Conservation (phyloP, 2,888 invertebrate genomes). For the Cylindroiulus punctatus region DNA sequence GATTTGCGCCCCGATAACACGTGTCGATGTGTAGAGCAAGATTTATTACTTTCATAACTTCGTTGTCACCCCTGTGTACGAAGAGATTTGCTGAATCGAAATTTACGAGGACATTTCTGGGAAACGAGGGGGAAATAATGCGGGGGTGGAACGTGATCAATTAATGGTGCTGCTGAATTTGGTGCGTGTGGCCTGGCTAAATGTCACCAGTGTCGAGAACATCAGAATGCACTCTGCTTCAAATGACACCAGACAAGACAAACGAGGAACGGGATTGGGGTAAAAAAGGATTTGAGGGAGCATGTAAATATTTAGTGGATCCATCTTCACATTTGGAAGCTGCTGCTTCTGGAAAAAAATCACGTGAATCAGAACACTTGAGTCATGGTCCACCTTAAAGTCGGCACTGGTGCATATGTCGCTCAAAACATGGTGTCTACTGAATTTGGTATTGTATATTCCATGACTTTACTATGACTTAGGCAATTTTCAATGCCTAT, state of each 20-base stretch:
- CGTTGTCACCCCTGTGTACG: not conserved
- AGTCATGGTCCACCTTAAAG: not conserved
- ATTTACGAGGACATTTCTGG: constrained; percentile 7
- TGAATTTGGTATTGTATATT: too few species aligned
- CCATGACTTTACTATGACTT: too few species aligned
- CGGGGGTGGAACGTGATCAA: not conserved
- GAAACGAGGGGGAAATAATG: constrained; percentile 40
- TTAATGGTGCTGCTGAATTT: not conserved
- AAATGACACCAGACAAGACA: constrained; percentile 2
- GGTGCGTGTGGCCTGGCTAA: not conserved
- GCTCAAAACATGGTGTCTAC: too few species aligned
- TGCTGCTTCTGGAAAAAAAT: not conserved
- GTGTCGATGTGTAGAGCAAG: constrained; percentile 45
- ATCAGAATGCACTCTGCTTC: constrained; percentile 37
- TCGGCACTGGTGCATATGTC: not conserved
- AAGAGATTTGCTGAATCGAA: constrained; percentile 21
- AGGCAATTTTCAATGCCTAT: too few species aligned
- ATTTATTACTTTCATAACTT: constrained; percentile 42
- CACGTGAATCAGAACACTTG: not conserved
- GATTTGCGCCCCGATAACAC: constrained; percentile 19
- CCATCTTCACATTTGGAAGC: not conserved
- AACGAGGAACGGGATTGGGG: not conserved
- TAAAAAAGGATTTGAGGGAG: constrained; percentile 26
- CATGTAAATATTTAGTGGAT: constrained; percentile 28
- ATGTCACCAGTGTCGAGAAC: constrained; percentile 28